Evolutionary conservation across 2,888 invertebrate genomes (phyloP), one percentile per base, ranked within the genome.

Genomic region (Stegophylla sp.): DNA sequence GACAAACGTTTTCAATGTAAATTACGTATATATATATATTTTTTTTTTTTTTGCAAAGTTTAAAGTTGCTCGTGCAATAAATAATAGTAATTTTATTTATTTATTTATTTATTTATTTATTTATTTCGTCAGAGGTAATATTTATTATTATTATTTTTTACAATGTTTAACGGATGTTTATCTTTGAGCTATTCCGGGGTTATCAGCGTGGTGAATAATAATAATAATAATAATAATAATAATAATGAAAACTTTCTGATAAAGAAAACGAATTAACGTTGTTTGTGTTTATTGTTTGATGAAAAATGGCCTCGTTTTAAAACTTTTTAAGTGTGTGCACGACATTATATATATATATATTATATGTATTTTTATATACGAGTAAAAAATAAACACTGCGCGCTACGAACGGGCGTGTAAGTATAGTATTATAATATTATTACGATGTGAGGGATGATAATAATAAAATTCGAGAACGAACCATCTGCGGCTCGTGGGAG

Each of bases 151-250:
- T 51, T 34, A 5, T 66, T 51, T 67, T 45, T 69, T 51, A 28
- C 13, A 69, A 69, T 51, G 34, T 74, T 61, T 69, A 71, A 72
- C 48, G 51, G 26, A 34, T 59, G 59, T 69, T 48, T 67, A 56
- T 67, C 45, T 67, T n/a, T 77, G n/a, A 45, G 45, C n/a, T 45
- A 59, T 77, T 77, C 67, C n/a, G n/a, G n/a, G 45, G 45, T 45
- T 77, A 67, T 59, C 66, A n/a, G 64, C 20, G 53, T 20, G n/a
- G 5, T 17, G 17, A n/a, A 45, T 43, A n/a, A n/a, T n/a, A n/a
- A n/a, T n/a, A n/a, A n/a, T n/a, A n/a, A n/a, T n/a, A n/a, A n/a
- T n/a, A n/a, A n/a, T n/a, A n/a, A n/a, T n/a, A n/a, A n/a, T n/a
- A n/a, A n/a, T n/a, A n/a, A n/a, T n/a, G n/a, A 59, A 61, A 74